Evolutionary conservation across 2,113 vertebrate genomes (phyloP), one percentile per base, ranked within the genome.

Genomic region (Mesocricetus auratus): DNA sequence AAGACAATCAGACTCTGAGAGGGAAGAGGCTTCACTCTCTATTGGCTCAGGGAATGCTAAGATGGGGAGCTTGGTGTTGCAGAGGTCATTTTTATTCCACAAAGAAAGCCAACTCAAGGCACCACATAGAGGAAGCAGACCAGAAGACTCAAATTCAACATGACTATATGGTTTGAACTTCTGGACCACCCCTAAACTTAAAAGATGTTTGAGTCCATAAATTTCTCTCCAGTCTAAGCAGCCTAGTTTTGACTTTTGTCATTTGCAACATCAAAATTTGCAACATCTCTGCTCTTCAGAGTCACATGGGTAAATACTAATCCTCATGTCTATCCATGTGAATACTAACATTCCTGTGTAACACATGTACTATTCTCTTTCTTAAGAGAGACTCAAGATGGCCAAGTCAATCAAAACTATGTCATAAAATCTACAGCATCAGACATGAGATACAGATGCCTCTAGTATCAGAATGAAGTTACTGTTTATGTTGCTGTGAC

Each of bases 251-350:
- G 47, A 36, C 29, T 94, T 93, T 36, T 96, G 47, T 91, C 24
- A 83, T 42, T 29, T 56, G 13, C 7, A 93, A 69, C 12, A 88
- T 90, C n/a, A 79, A 87, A 60, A 64, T 94, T 93, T 24, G 19
- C 77, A 91, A 77, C 68, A 95, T n/a, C n/a, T 91, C 73, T 96
- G 36, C 39, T 96, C 85, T 95, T 79, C 24, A 90, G 73, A 60
- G 36, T 87, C 75, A 88, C 21, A 9, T 4, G 71, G 12, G 24
- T 83, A 94, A 90, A 42, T n/a, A 26, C 36, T 96, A 62, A 58
- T 69, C 60, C 89, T 58, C 69, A 12, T 39, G 21, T 15, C 33
- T 10, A 56, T 60, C 39, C 83, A 47, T 56, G 62, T 7, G 73
- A 24, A 90, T 26, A 24, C 56, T 83, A 74, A 88, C 36, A 10